Base-by-base conservation (phyloP, 2,888 invertebrate species). In the Acronicta aceris region DNA sequence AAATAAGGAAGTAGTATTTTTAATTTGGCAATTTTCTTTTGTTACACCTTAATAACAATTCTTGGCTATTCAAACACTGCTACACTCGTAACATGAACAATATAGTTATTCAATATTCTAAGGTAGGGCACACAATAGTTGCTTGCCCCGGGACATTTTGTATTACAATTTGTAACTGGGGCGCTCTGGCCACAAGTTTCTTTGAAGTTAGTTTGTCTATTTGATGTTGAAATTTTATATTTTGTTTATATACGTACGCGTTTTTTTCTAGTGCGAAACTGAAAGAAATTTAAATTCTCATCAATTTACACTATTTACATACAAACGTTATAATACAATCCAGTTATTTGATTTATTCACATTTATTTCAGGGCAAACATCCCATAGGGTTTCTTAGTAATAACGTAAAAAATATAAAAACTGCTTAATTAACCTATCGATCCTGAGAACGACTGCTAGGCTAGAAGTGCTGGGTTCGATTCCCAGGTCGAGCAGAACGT, bases 51-150 rank as follows among this genome's bases (percentile, higher is more conserved):
- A 42, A 17, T 15, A 27, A 65, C 38, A 69, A 49, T 62, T 54
- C 68, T 71, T 36, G 66, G 27, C 10, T 50, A 27, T 59, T 66
- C 52, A 57, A 59, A 66, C 66, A 71, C 53, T 60, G 36, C 50
- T 53, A 57, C 55, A 43, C 55, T 72, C 55, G 59, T 52, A 55
- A 60, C 59, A 43, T 17, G 71, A 77, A 80, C 78, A 80, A 79
- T 74, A 71, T 66, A 67, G 70, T 71, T 64, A 72, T 74, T 81
- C 65, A 71, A 70, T 61, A 68, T 67, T 63, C 58, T 63, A 66
- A 65, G 62, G 53, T 33, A 54, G 52, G 51, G 49, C 56, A 69
- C 65, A 73, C 64, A 71, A 72, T 72, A 73, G 76, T 68, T 49
- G 55, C 45, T 56, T 47, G 73, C 74, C 71, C 30, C 55, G 50